Percentiles rank a stretch among this genome's conserved stretches.
phyloP scores from a whole-genome alignment of 2,888 invertebrate genomes.

The Tachystola acroxantha region DNA sequence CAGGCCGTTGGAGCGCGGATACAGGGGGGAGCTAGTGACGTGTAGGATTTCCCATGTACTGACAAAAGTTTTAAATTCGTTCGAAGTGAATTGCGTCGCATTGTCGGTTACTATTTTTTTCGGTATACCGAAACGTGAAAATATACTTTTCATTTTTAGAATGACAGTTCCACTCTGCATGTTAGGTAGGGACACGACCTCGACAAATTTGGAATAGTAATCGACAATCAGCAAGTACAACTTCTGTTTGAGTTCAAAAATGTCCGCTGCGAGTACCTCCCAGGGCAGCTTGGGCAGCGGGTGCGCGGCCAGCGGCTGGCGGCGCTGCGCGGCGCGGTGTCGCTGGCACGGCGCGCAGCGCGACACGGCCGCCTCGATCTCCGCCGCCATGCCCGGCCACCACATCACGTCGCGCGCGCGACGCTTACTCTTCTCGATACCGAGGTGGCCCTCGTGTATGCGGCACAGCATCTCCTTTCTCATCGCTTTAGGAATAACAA shows the following conservation, averaged over 20 bases:
- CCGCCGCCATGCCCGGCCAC: conserved; percentile 17
- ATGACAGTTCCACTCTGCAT: conserved; percentile 7
- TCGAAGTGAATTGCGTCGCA: conserved; percentile 2
- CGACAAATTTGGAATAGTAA: conserved; percentile 7
- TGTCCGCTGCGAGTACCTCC: conserved; percentile 4
- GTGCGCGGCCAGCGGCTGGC: conserved; percentile 15
- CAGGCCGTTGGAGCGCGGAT: conserved; percentile 9
- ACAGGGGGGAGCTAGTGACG: conserved; percentile 6
- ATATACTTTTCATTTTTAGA: conserved; percentile 5
- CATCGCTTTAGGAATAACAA: conserved; percentile 1
- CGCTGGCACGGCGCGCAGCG: conserved; percentile 14
- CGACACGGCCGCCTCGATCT: conserved; percentile 12
- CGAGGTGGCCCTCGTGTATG: conserved; percentile 12
- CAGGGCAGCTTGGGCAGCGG: conserved; percentile 7
- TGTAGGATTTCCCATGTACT: conserved; percentile 9
- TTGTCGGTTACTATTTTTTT: conserved; percentile 8
- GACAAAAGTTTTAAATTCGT: conserved; percentile 7
- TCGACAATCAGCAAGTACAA: conserved; percentile 4
- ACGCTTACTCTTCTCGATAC: conserved; percentile 11
- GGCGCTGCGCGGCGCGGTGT: conserved; percentile 14
- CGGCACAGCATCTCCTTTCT: conserved; percentile 7
- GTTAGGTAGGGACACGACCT: conserved; percentile 2
- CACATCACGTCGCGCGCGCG: conserved; percentile 16
- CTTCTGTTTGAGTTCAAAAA: conserved; percentile 1
- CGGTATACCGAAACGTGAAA: conserved; percentile 7